A percentile compares a stretch with the other conserved stretches of the same genome.
phyloP scores from a whole-genome alignment of 2,888 invertebrate genomes.

The Drosophila testacea region DNA sequence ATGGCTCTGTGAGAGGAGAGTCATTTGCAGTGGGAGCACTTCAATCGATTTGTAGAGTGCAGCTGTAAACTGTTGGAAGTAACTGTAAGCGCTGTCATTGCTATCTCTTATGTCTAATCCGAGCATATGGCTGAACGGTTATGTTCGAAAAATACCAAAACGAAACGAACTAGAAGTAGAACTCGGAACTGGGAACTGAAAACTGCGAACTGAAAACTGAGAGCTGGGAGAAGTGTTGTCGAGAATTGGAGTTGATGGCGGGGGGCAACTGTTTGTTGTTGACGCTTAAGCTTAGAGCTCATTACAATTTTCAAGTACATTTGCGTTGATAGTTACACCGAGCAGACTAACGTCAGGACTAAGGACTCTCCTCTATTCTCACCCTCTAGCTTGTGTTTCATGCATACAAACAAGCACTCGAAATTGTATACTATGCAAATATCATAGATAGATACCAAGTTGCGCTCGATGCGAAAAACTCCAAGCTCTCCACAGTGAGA shows the following conservation, averaged over 20 bases:
- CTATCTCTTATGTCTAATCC: conserved; percentile 67
- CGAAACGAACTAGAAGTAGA: conserved; percentile 35
- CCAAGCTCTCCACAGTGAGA: conserved; percentile 21
- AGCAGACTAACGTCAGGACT: conserved; percentile 52
- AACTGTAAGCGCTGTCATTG: conserved; percentile 52
- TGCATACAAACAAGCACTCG: conserved; percentile 78
- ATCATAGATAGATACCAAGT: conserved; percentile 68
- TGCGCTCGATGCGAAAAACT: conserved; percentile 47
- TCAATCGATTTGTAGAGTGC: conserved; percentile 57
- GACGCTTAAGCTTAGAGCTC: conserved; percentile 79
- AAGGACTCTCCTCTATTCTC: conserved; percentile 7
- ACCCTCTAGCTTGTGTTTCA: conserved; percentile 50
- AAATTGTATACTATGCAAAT: conserved; percentile 81
- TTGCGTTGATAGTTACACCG: conserved; percentile 81
- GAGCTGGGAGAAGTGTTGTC: conserved; percentile 1
- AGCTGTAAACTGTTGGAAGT: conserved; percentile 55
- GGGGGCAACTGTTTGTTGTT: conserved; percentile 74
- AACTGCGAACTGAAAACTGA: not conserved
- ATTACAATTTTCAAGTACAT: conserved; percentile 82
- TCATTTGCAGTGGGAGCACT: conserved; percentile 43
- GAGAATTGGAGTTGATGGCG: conserved; percentile 7
- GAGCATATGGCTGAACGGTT: conserved; percentile 74
- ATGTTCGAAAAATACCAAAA: conserved; percentile 47
- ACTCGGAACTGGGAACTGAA: conserved; percentile 21
- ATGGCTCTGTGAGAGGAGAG: conserved; percentile 15